Evolutionary conservation across 2,797 vertebrate genomes (phyloP).

Genomic region (Lerista edwardsae): DNA sequence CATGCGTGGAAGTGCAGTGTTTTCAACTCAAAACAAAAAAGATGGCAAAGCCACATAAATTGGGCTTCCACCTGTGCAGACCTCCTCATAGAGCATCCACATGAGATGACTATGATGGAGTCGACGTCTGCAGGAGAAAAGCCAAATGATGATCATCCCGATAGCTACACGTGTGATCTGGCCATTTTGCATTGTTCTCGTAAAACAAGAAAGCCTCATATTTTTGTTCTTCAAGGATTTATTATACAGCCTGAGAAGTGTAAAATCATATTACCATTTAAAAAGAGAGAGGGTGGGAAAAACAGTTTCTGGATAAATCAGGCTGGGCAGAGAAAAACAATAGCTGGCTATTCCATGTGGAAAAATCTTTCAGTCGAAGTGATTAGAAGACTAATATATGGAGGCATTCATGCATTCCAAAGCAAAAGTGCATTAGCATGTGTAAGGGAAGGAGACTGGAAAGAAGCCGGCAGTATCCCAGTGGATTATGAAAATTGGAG

Average conservation of each 20-base stretch:
- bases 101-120: not conserved
- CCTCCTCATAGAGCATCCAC: not conserved
- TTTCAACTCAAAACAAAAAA: not conserved
- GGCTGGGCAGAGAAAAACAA: conserved; percentile 24
- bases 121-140: too few relatives aligned
- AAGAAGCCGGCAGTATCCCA: not conserved
- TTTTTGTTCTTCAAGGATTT: not conserved
- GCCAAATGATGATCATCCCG: too few relatives aligned
- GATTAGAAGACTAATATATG: not conserved
- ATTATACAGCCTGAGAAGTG: conserved; percentile 10
- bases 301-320: not conserved
- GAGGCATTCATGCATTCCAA: conserved; percentile 20
- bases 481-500: conserved; percentile 11
- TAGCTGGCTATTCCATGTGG: conserved; percentile 25
- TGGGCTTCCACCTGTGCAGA: not conserved
- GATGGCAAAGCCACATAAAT: not conserved
- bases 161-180: not conserved
- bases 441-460: conserved; percentile 41
- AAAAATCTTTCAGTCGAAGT: conserved; percentile 29
- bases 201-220: conserved; percentile 3
- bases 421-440: conserved; percentile 17
- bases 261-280: conserved; percentile 18
- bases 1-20: not conserved
- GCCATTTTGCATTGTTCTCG: not conserved
- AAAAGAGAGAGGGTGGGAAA: not conserved